Base-by-base conservation (phyloP, 2,797 vertebrate genomes). In the Enteromius argenteus region DNA sequence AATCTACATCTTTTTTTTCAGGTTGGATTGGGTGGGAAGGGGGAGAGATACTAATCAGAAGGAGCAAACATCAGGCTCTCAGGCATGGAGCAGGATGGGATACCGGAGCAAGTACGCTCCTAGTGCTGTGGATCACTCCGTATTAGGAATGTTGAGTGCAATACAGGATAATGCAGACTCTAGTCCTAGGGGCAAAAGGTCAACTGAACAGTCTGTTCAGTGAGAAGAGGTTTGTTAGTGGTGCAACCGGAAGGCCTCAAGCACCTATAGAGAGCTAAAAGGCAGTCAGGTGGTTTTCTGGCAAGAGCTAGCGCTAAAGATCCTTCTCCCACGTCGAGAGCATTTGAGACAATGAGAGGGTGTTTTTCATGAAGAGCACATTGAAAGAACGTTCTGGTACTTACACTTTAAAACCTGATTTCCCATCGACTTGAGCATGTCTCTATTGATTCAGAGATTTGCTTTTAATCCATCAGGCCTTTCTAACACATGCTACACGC, bases 401-500 rank as follows among this genome's bases (percentile, higher is more conserved):
- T 35, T 75, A 62, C 32, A 76, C 46, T 71, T 78, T 44, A 71
- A 44, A 84, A 78, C 35, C 37, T 35, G 51, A 60, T 72, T 72
- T 62, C 74, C 51, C 35, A 77, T 77, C 35, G 60, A 69, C 64
- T 62, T 79, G 66, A 84, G 75, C 39, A 79, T 79, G 66, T 66
- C 53, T 81, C 30, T 71, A 78, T 71, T 79, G 75, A 79, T 84
- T 84, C 46, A 69, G 53, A 71, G 82, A 78, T 71, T 84, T 49
- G 35, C 46, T 68, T 84, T 84, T 79, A 84, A 78, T 49, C 82
- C 82, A 72, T 79, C 82, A 79, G 51, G 39, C 82, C n/a, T 79
- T 79, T 84, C 82, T 62, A 46, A 23, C 39, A 72, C 82, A 84
- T 84, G 82, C 82, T 72, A 62, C 82, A 84, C 75, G 10, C 82